Conservation (phyloP, 2,888 invertebrate genomes). For the Drosophila differens region DNA sequence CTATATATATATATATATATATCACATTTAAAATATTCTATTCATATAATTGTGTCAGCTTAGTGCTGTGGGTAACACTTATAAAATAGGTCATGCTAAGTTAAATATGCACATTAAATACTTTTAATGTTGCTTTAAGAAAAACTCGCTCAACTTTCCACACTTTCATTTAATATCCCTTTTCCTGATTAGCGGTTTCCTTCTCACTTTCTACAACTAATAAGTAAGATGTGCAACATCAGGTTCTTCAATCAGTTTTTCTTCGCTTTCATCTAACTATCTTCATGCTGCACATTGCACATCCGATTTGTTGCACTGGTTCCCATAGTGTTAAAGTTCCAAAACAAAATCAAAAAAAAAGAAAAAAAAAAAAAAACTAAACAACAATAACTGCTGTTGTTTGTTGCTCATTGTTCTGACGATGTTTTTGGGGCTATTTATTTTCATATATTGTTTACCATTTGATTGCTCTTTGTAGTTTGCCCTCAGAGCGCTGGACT, state of each 20-base stretch:
- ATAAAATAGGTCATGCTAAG: background rate
- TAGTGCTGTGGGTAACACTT: background rate
- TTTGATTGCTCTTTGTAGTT: slow-evolving; percentile 58
- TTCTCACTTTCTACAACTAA: slow-evolving; percentile 41
- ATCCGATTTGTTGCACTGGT: slow-evolving; percentile 52
- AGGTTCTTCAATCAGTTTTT: slow-evolving; percentile 20
- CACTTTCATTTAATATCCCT: slow-evolving; percentile 39
- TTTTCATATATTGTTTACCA: slow-evolving; percentile 53
- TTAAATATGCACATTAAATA: background rate
- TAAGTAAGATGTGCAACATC: slow-evolving; percentile 3
- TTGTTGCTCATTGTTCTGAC: slow-evolving; percentile 30
- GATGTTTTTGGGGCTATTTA: slow-evolving; percentile 9
- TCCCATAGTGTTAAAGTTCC: slow-evolving; percentile 37
- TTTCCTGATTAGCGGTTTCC: slow-evolving; percentile 11
- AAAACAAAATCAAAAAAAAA: slow-evolving; percentile 10
- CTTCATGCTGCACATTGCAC: slow-evolving; percentile 45
- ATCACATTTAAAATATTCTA: background rate
- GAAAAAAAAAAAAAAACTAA: background rate
- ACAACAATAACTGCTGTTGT: slow-evolving; percentile 6
- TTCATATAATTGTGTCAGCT: background rate
- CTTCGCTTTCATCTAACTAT: slow-evolving; percentile 46
- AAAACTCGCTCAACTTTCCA: background rate
- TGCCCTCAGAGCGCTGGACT: slow-evolving; percentile 15
- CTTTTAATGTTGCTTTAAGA: background rate
- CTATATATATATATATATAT: no score